Percentiles rank a stretch among this genome's conserved stretches.
Evolutionary conservation across 2,888 invertebrate genomes (phyloP).

Genomic region (Cataglyphis albicans): DNA sequence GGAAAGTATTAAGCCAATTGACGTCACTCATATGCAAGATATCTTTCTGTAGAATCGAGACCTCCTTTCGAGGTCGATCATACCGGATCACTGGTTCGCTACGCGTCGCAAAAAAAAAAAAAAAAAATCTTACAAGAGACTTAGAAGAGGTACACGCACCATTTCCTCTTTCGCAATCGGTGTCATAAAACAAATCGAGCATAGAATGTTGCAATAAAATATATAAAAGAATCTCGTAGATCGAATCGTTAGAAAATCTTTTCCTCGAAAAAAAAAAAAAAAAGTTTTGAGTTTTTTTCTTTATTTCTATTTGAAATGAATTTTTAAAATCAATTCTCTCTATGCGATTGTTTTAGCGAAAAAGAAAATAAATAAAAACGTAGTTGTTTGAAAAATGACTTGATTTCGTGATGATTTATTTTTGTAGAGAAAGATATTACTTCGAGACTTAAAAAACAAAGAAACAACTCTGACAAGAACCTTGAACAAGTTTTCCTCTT

Average conservation of each 20-base stretch:
- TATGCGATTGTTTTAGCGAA: background rate
- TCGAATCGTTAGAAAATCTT: background rate
- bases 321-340: background rate
- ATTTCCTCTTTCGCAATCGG: conserved; percentile 53
- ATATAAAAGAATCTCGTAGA: background rate
- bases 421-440: background rate
- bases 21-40: conserved; percentile 76
- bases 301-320: background rate
- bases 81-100: conserved; percentile 64
- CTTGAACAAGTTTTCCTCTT: conserved; percentile 53
- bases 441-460: background rate
- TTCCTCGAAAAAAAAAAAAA: background rate
- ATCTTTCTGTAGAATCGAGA: conserved; percentile 75
- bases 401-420: background rate
- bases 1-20: conserved; percentile 78
- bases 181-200: conserved; percentile 43
- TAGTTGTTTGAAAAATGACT: background rate
- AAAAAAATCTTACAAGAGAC: conserved; percentile 22
- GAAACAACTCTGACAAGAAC: conserved; percentile 9
- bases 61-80: conserved; percentile 79
- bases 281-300: too few species aligned
- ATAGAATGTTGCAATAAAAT: conserved; percentile 19
- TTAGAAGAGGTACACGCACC: conserved; percentile 37
- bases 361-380: background rate
- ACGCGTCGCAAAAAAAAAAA: conserved; percentile 45